Evolutionary conservation across 1,140 invertebrate species (phyloP).

Genomic region (Luehdorfia chinensis): DNA sequence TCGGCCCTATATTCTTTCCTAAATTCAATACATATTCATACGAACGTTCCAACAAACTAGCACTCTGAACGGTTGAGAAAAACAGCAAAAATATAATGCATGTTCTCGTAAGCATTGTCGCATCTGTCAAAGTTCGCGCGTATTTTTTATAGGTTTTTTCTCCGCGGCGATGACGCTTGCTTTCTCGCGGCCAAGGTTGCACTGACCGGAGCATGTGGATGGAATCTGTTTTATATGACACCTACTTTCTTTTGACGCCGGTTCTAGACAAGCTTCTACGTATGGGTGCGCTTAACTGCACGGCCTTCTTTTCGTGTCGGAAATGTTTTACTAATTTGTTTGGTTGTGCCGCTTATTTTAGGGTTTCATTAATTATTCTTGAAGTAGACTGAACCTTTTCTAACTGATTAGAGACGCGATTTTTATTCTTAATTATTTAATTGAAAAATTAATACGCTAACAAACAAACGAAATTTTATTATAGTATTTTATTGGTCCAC

Average conservation of each 20-base stretch:
- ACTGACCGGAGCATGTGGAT: slow-evolving; percentile 38
- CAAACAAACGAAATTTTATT: no score
- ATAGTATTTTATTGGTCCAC: no score
- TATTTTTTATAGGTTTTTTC: slow-evolving; percentile 29
- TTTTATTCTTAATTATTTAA: no score
- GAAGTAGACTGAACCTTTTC: not conserved
- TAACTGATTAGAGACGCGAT: no score
- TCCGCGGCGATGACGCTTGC: slow-evolving; percentile 20
- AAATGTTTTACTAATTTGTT: slow-evolving; percentile 23
- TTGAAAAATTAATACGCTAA: no score
- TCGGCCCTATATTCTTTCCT: slow-evolving; percentile 53
- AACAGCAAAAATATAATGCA: slow-evolving; percentile 38
- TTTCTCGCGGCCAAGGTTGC: slow-evolving; percentile 45
- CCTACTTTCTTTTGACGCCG: slow-evolving; percentile 56
- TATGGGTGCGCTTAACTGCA: slow-evolving; percentile 6
- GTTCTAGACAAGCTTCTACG: slow-evolving; percentile 19
- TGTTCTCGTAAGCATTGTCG: slow-evolving; percentile 44
- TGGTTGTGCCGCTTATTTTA: slow-evolving; percentile 21
- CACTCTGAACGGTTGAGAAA: slow-evolving; percentile 45
- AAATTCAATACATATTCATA: slow-evolving; percentile 61
- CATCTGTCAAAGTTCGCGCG: slow-evolving; percentile 28
- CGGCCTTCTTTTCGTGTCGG: slow-evolving; percentile 16
- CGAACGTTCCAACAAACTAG: slow-evolving; percentile 41
- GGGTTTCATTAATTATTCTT: slow-evolving; percentile 3
- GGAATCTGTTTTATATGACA: slow-evolving; percentile 37